Conservation (phyloP, 2,888 invertebrate genomes). For the Leucophenga montana region DNA sequence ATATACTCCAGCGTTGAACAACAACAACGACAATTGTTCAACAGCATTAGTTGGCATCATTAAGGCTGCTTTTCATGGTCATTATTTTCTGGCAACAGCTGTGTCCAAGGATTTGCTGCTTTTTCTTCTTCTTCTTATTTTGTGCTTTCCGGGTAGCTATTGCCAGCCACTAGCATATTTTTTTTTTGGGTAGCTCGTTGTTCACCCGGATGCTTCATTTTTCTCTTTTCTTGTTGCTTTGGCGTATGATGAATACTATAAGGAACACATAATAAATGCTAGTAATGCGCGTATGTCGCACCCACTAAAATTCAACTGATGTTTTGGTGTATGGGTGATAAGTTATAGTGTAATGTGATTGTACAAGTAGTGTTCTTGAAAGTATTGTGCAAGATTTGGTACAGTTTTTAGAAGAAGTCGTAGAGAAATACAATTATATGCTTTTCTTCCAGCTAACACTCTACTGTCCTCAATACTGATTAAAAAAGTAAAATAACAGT, state of each 20-base stretch:
- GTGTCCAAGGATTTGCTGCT: constrained; percentile 53
- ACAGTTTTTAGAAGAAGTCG: too few relatives aligned
- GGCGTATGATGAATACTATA: too few relatives aligned
- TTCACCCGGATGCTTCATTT: too few relatives aligned
- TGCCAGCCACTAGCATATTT: constrained; percentile 3
- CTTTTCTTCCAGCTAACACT: too few relatives aligned
- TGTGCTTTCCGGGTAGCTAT: constrained; percentile 2
- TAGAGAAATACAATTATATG: too few relatives aligned
- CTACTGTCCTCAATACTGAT: too few relatives aligned
- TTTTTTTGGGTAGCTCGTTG: too few relatives aligned
- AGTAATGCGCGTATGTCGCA: constrained; percentile 56
- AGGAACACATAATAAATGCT: constrained; percentile 43
- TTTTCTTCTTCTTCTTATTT: not conserved
- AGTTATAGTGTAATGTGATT: not conserved
- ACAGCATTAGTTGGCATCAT: constrained; percentile 71
- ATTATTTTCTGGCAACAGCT: constrained; percentile 72
- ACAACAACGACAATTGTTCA: too few relatives aligned
- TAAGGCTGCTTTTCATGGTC: constrained; percentile 73
- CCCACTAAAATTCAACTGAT: constrained; percentile 55
- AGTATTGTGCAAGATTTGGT: too few relatives aligned
- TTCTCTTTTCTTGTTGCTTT: constrained; percentile 18
- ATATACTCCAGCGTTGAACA: too few relatives aligned
- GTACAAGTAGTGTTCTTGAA: too few relatives aligned
- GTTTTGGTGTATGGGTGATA: not conserved
- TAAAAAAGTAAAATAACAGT: too few relatives aligned